Conservation (phyloP, 2,113 vertebrate species). For the Zeus faber region DNA sequence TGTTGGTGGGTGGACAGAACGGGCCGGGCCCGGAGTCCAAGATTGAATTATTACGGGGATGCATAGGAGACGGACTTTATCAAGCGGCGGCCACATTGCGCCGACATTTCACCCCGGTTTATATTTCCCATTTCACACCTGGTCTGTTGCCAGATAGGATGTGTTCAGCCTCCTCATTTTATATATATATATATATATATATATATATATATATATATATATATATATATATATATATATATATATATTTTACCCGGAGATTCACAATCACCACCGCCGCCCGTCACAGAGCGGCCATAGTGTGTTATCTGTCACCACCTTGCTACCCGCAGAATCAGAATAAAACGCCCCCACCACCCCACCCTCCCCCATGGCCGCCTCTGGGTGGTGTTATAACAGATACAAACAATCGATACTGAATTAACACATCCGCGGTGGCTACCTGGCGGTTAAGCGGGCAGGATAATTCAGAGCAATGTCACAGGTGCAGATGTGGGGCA, state of each 20-base stretch:
- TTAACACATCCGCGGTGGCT: constrained; percentile 46
- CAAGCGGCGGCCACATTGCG: constrained; percentile 46
- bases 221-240: too few species aligned
- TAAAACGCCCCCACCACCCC: constrained; percentile 11
- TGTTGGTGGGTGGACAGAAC: too few species aligned
- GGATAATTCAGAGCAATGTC: constrained; percentile 55
- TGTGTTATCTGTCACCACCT: constrained; percentile 50
- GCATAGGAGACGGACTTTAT: constrained; percentile 53
- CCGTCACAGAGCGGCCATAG: constrained; percentile 39
- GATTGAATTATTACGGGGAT: constrained; percentile 51
- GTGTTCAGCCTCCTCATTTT: constrained; percentile 28
- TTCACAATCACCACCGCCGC: constrained; percentile 38
- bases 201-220: too few species aligned
- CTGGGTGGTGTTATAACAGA: constrained; percentile 50
- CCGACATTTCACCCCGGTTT: constrained; percentile 54
- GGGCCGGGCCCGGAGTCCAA: constrained; percentile 21
- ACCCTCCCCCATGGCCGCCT: neutral
- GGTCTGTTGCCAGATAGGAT: constrained; percentile 56
- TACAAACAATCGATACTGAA: constrained; percentile 70
- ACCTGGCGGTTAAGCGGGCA: constrained; percentile 47
- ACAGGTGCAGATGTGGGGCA: constrained; percentile 34
- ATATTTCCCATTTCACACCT: constrained; percentile 68
- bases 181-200: neutral
- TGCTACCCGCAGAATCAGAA: constrained; percentile 25
- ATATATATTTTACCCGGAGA: constrained; percentile 32